These are phyloP conservation scores for Drosophila rufa DNA, from an alignment of 1,140 invertebrate species.

Conservation along the genomic window DNA sequence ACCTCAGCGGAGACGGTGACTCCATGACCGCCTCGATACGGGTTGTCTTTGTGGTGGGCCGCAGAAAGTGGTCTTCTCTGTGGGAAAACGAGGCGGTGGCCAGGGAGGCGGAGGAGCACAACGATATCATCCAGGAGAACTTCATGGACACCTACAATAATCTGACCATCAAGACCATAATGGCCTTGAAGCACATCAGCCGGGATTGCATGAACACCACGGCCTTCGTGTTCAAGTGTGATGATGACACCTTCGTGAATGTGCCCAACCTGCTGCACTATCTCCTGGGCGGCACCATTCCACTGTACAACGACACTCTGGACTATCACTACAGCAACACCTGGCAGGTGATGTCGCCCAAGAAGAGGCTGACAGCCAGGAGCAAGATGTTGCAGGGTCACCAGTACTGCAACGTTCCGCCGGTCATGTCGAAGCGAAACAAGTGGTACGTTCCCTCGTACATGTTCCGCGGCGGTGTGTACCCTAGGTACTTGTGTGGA, in stretches of 20 bases:
- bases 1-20: conserved; percentile 38
- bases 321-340: conserved; percentile 60
- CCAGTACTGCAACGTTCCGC: conserved; percentile 90
- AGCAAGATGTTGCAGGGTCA: conserved; percentile 88
- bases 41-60: conserved; percentile 71
- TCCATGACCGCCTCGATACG: conserved; percentile 39
- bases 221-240: conserved; percentile 92
- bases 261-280: conserved; percentile 87
- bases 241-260: conserved; percentile 94
- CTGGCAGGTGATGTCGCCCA: conserved; percentile 32
- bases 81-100: conserved; percentile 62
- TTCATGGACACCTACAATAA: conserved; percentile 97
- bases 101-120: conserved; percentile 64
- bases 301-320: conserved; percentile 72
- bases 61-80: conserved; percentile 42
- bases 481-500: conserved; percentile 94
- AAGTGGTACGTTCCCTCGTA: conserved; percentile 94
- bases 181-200: conserved; percentile 93
- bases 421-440: conserved; percentile 89
- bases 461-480: conserved; percentile 90
- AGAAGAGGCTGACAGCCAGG: conserved; percentile 62
- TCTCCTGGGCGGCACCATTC: conserved; percentile 84
- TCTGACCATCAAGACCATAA: conserved; percentile 88
- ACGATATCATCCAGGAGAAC: conserved; percentile 95
- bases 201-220: conserved; percentile 87